phyloP scores from a whole-genome alignment of 2,888 invertebrate species.

The Cephus nigrinus region DNA sequence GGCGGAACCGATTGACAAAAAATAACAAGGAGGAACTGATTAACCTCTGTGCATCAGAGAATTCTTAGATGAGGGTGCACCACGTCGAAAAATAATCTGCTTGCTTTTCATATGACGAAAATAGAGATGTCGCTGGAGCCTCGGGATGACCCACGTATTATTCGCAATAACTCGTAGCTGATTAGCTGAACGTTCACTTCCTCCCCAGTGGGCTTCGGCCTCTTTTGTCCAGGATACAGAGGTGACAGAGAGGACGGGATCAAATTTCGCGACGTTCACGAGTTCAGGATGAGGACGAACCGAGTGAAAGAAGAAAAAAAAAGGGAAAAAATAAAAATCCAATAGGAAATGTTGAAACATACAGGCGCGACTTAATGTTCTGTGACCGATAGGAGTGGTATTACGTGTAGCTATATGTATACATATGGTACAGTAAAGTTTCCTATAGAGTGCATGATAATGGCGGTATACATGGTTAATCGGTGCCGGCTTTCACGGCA shows the following conservation, averaged over 20 bases:
- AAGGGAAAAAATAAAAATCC: background rate
- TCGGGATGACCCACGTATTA: background rate
- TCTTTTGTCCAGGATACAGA: slow-evolving; percentile 32
- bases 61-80: background rate
- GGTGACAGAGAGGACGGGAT: background rate
- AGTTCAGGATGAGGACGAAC: background rate
- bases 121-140: background rate
- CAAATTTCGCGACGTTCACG: background rate
- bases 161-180: slow-evolving; percentile 14
- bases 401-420: background rate
- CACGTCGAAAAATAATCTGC: background rate
- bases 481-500: background rate
- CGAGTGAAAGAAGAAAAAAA: background rate
- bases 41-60: background rate
- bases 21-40: background rate
- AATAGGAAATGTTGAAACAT: background rate
- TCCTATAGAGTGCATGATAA: background rate
- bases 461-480: background rate
- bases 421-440: background rate
- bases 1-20: background rate
- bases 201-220: slow-evolving; percentile 42
- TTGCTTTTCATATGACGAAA: background rate
- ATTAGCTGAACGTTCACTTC: slow-evolving; percentile 47
- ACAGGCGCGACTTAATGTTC: background rate
- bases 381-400: background rate